Evolutionary conservation across 37 sponge, comb jelly and placozoan species (phyloP).

Genomic region (Halisarca cf. caerulea): DNA sequence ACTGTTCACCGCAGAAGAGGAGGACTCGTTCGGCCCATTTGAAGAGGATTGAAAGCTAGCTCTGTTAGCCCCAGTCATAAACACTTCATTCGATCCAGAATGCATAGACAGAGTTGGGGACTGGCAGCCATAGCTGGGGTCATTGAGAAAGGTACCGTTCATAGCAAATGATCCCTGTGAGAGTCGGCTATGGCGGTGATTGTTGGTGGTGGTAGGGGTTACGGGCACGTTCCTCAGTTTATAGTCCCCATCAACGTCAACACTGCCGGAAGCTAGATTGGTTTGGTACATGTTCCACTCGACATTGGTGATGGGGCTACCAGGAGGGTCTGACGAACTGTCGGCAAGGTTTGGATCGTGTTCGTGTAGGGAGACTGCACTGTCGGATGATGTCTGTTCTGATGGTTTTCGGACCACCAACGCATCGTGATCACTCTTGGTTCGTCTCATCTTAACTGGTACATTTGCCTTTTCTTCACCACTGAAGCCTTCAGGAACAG

Average conservation of each 20-base stretch:
- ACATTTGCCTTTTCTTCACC: background rate
- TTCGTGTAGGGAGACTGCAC: background rate
- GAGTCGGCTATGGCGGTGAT: background rate
- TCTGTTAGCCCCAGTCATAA: background rate
- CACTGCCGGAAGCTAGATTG: background rate
- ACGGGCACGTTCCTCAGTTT: background rate
- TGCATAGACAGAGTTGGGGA: background rate
- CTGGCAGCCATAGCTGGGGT: background rate
- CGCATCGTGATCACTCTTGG: background rate
- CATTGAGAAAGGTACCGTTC: background rate
- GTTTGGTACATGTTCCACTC: background rate
- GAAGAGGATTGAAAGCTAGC: background rate
- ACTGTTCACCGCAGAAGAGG: background rate
- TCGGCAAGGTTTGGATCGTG: background rate
- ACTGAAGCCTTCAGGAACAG: background rate
- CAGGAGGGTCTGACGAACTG: background rate
- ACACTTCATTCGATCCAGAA: background rate
- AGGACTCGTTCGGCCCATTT: too few species aligned
- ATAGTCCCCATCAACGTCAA: background rate
- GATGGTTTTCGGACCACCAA: background rate
- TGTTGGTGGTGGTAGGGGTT: background rate
- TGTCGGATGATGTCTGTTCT: background rate
- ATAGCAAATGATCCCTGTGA: background rate
- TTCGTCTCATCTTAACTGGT: background rate
- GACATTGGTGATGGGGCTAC: background rate